Conservation (phyloP, 2,113 vertebrate genomes). For the Ascaphus truei region DNA sequence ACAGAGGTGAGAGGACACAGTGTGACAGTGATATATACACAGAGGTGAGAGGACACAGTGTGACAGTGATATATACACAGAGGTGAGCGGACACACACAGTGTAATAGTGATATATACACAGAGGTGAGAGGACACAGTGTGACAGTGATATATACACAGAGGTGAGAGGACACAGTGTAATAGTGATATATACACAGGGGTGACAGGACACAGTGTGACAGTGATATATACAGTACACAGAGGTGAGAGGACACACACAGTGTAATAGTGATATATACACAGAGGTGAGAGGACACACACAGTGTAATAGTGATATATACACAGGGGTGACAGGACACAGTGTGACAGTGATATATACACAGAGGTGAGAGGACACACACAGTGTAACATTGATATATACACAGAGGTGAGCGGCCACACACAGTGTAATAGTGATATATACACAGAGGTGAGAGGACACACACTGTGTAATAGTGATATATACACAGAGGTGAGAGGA, state of each 20-base stretch:
- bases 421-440: neutral
- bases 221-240: slow-evolving; percentile 49
- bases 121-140: slow-evolving; percentile 54
- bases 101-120: slow-evolving; percentile 44
- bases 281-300: slow-evolving; percentile 47
- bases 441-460: slow-evolving; percentile 56
- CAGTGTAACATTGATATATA: slow-evolving; percentile 22
- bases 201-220: slow-evolving; percentile 24
- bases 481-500: slow-evolving; percentile 57
- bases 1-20: neutral
- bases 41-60: slow-evolving; percentile 41
- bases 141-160: no score
- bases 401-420: slow-evolving; percentile 44
- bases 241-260: slow-evolving; percentile 43
- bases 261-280: slow-evolving; percentile 39
- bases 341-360: slow-evolving; percentile 39
- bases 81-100: slow-evolving; percentile 25
- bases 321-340: slow-evolving; percentile 45
- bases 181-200: slow-evolving; percentile 44
- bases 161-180: neutral
- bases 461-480: neutral
- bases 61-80: slow-evolving; percentile 43
- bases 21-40: slow-evolving; percentile 44
- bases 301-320: slow-evolving; percentile 21
- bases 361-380: slow-evolving; percentile 47